phyloP scores from a whole-genome alignment of 2,797 vertebrate genomes.

The Xyrichtys novacula region DNA sequence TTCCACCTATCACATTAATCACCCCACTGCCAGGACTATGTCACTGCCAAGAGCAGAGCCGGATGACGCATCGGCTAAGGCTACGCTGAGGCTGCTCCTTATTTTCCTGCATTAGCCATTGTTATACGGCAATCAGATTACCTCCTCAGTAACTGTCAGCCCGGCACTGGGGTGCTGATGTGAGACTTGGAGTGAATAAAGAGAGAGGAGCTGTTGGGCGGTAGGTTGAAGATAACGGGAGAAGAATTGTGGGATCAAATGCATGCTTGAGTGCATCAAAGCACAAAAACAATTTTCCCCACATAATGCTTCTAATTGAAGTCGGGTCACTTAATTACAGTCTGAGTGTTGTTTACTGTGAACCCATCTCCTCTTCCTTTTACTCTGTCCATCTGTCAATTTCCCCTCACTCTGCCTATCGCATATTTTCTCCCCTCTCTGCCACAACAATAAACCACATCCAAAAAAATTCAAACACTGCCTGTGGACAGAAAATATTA shows the following conservation, averaged over 20 bases:
- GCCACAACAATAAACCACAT: constrained; percentile 9
- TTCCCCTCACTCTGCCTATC: constrained; percentile 33
- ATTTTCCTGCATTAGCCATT: constrained; percentile 67
- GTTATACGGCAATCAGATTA: constrained; percentile 67
- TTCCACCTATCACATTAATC: constrained; percentile 88
- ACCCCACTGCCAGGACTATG: constrained; percentile 78
- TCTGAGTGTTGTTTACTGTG: constrained; percentile 65
- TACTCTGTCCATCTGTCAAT: constrained; percentile 54
- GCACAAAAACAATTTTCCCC: constrained; percentile 70
- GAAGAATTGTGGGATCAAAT: constrained; percentile 65
- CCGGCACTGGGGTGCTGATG: constrained; percentile 42
- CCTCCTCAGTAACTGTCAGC: constrained; percentile 62
- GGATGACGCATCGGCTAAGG: constrained; percentile 62
- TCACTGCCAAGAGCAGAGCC: constrained; percentile 68
- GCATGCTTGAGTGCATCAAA: constrained; percentile 54
- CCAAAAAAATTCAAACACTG: neutral
- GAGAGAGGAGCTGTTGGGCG: constrained; percentile 27
- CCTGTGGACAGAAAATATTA: neutral
- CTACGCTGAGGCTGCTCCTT: constrained; percentile 41
- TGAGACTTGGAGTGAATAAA: constrained; percentile 57
- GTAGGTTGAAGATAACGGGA: constrained; percentile 56
- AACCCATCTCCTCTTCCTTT: constrained; percentile 56
- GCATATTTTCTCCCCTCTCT: constrained; percentile 27
- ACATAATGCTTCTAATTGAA: constrained; percentile 71
- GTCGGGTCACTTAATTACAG: constrained; percentile 77